Base-by-base conservation (phyloP, 2,113 vertebrate genomes). In the Hemicordylus capensis region DNA sequence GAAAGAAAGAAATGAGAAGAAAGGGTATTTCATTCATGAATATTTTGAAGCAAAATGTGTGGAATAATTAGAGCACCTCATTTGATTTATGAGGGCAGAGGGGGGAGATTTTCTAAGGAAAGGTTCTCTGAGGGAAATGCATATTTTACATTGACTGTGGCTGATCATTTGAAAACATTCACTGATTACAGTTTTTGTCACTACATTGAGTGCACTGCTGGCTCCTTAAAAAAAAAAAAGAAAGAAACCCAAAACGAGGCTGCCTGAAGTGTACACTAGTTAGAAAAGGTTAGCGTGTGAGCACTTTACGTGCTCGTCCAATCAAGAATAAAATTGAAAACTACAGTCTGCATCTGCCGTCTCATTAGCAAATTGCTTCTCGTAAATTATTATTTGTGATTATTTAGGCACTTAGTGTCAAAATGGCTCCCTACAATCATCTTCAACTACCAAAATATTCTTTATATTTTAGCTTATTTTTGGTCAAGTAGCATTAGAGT, bases 371-470 rank as follows among this genome's bases (percentile, higher is more conserved):
- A 17, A 75, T 67, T 87, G 2, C 69, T 92, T 87, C 78, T 89
- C 58, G 91, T 34, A 93, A 91, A 85, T 64, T 88, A 66, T 72
- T 80, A 72, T 76, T 87, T 83, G 56, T 82, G 63, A 87, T 90
- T 80, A 80, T 66, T 48, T n/a, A 59, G 87, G 93, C 48, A 90
- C n/a, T 92, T 66, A 85, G 17, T 81, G 12, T 89, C 85, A 69
- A 72, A 89, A 54, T 7, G 14, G 56, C 81, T 51, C 22, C 28
- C 72, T 87, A 12, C 78, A 78, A 88, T 87, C 90, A 87, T 85
- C 24, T 79, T 80, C 73, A 85, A 48, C 12, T 75, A 20, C 70
- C 67, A 81, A 89, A 89, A 84, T 76, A 86, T 22, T 61, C 42
- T 85, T 11, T 56, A 78, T 46, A 1, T 73, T 82, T 87, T 72